phyloP scores from a whole-genome alignment of 2,888 invertebrate genomes.

The Apocheima hispidaria region DNA sequence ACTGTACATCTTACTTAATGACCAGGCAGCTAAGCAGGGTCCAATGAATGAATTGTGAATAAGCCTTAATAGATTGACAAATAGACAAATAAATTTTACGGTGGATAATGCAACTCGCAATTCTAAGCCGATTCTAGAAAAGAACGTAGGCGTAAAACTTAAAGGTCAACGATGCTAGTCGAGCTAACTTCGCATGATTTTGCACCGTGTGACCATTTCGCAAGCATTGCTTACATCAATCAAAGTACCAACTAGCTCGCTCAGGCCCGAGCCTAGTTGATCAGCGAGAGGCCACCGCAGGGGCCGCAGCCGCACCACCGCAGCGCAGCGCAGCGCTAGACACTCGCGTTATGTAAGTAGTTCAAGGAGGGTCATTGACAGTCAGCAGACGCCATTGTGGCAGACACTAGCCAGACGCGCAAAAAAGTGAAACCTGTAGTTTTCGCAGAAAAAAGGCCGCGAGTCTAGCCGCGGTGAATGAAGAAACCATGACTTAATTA shows the following conservation, averaged over 20 bases:
- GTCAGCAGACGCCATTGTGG: constrained; percentile 65
- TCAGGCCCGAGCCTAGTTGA: neutral
- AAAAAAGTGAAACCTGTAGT: constrained; percentile 83
- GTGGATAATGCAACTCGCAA: neutral
- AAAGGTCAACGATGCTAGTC: constrained; percentile 21
- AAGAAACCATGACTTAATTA: constrained; percentile 46
- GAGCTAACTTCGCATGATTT: neutral
- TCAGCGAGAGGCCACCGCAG: constrained; percentile 5
- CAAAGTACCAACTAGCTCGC: neutral
- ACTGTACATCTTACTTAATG: neutral
- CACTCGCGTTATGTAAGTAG: constrained; percentile 72
- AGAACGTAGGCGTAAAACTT: constrained; percentile 3
- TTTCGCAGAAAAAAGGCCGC: constrained; percentile 59
- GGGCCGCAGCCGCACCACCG: neutral
- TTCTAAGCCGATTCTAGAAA: constrained; percentile 6
- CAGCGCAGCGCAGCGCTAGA: constrained; percentile 33
- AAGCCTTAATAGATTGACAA: neutral
- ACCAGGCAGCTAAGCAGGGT: neutral
- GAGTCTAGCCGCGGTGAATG: constrained; percentile 44
- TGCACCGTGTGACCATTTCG: constrained; percentile 19
- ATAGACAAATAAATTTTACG: neutral
- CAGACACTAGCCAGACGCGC: constrained; percentile 81
- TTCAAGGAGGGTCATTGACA: constrained; percentile 81
- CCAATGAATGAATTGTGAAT: neutral
- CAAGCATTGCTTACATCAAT: constrained; percentile 20